Percentiles rank a stretch among this genome's conserved stretches.
Conservation (phyloP, 2,113 vertebrate species). For the Mesocricetus auratus region DNA sequence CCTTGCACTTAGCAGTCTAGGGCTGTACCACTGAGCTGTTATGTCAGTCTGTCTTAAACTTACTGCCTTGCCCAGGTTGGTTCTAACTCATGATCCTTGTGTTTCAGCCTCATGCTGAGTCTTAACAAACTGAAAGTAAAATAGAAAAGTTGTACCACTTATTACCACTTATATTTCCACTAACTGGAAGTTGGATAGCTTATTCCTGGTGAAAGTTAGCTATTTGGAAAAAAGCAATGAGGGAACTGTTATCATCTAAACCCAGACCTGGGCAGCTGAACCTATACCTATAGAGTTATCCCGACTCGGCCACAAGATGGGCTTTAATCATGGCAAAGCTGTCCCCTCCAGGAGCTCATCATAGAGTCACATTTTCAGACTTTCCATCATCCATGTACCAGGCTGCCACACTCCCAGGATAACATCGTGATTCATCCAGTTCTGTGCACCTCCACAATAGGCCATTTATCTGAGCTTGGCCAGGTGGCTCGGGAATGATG, state of each 20-base stretch:
- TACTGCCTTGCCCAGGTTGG: not conserved
- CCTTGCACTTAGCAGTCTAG: not conserved
- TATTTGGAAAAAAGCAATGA: not conserved
- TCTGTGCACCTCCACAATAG: not conserved
- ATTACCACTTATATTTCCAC: not conserved
- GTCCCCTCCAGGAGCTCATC: not conserved
- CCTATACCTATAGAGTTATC: not conserved
- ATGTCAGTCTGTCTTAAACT: not conserved
- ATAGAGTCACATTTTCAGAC: not conserved
- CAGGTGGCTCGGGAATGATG: not conserved
- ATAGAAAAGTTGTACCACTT: not conserved
- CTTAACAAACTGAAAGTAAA: not conserved
- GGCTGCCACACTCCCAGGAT: slow-evolving; percentile 40
- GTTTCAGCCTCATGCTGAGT: not conserved
- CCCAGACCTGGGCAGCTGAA: not conserved
- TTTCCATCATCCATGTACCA: not conserved
- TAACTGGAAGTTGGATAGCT: not conserved
- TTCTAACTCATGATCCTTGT: not conserved
- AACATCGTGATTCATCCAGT: slow-evolving; percentile 43
- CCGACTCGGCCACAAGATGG: rapidly evolving
- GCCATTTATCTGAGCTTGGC: slow-evolving; percentile 52
- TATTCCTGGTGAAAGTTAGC: not conserved
- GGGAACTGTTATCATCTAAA: slow-evolving; percentile 32
- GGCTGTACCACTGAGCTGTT: not conserved
- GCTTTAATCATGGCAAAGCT: not conserved